Percentiles rank a stretch among this genome's conserved stretches.
Evolutionary conservation across 1,140 invertebrate genomes (phyloP).

Genomic region (Kradibia gibbosae): DNA sequence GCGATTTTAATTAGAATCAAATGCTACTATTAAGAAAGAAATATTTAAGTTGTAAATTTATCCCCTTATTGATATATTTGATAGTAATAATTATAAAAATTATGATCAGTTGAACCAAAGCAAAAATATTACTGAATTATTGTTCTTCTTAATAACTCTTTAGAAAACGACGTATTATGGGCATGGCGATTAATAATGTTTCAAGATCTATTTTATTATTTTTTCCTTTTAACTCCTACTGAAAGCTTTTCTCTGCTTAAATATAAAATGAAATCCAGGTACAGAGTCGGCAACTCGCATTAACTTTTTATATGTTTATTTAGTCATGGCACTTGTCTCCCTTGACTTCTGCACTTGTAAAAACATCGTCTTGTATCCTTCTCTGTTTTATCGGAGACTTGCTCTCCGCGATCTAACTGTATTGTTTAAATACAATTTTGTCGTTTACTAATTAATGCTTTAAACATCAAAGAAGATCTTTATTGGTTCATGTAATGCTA

Average conservation of each 20-base stretch:
- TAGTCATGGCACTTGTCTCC: neutral
- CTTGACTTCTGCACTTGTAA: neutral
- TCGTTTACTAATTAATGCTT: constrained; percentile 74
- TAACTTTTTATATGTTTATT: neutral
- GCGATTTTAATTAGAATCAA: no score
- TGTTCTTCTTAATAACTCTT: no score
- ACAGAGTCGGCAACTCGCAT: neutral
- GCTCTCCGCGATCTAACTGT: constrained; percentile 38
- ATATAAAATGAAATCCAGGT: neutral
- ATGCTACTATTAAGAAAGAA: no score
- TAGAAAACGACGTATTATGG: no score
- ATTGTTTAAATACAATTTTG: constrained; percentile 76
- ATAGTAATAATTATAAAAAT: no score
- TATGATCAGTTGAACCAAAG: no score
- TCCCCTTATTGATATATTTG: no score
- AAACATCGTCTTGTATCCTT: neutral
- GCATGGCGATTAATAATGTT: no score
- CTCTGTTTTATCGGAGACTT: neutral
- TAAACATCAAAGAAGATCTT: constrained; percentile 74
- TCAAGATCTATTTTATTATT: no score
- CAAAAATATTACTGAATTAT: no score
- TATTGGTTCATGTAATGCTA: constrained; percentile 75
- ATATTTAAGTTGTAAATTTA: no score
- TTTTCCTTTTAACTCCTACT: neutral
- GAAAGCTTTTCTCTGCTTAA: neutral